These are phyloP conservation scores for Spea hammondii DNA, from an alignment of 2,797 vertebrate genomes.

Conservation along the genomic window DNA sequence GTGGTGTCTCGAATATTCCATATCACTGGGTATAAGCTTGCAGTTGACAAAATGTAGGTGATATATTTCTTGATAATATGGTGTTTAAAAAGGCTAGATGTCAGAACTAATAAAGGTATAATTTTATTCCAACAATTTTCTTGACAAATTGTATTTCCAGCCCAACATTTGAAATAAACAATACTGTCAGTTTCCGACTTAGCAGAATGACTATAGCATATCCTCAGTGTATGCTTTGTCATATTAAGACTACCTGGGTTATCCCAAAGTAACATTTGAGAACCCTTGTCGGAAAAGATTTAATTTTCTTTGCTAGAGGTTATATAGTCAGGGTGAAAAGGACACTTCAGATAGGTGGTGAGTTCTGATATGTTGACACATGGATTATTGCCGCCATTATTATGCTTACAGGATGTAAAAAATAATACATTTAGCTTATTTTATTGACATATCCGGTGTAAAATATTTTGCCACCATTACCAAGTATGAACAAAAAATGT, in stretches of 20 bases:
- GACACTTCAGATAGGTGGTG: conserved; percentile 10
- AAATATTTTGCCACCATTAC: too few species aligned
- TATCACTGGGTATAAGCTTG: too few species aligned
- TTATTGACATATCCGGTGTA: too few species aligned
- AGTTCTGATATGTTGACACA: background rate
- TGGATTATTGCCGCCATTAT: background rate
- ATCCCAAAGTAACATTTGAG: background rate
- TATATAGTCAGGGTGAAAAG: conserved; percentile 27
- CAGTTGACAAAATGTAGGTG: conserved; percentile 40
- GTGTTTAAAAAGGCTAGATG: conserved; percentile 39
- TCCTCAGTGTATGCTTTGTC: conserved; percentile 20
- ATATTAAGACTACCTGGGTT: conserved; percentile 26
- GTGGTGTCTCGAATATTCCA: too few species aligned
- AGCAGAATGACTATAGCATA: conserved; percentile 23
- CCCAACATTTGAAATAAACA: conserved; percentile 45
- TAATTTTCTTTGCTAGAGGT: conserved; percentile 6
- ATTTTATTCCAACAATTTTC: conserved; percentile 41
- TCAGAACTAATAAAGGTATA: conserved; percentile 31
- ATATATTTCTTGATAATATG: conserved; percentile 40
- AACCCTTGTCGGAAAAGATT: conserved; percentile 28
- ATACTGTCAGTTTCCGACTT: conserved; percentile 41
- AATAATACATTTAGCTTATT: too few species aligned
- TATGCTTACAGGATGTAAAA: too few species aligned
- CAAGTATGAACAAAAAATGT: too few species aligned
- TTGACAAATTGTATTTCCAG: conserved; percentile 40